Evolutionary conservation across 2,797 vertebrate genomes (phyloP).

Genomic region (Enteromius viviparus): DNA sequence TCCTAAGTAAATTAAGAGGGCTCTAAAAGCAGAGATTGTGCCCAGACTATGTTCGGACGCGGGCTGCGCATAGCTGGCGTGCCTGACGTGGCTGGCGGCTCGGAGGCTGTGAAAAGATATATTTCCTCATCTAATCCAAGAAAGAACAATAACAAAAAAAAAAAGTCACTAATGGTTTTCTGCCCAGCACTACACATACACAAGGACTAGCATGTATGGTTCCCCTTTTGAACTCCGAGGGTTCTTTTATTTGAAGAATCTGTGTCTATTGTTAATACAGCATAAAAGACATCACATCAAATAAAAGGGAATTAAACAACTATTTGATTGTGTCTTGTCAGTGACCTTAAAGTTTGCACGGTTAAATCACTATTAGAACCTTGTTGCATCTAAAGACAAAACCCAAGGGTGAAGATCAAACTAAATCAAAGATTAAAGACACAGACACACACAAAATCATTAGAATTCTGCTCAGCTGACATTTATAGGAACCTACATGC

Average conservation of each 20-base stretch:
- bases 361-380: constrained; percentile 1
- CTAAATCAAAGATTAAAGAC: constrained; percentile 31
- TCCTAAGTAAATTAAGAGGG: constrained; percentile 88
- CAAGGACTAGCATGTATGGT: not conserved
- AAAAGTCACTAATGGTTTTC: constrained; percentile 16
- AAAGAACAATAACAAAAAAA: constrained; percentile 33
- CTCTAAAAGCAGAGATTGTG: constrained; percentile 88
- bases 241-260: not conserved
- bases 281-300: not conserved
- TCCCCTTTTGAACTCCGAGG: not conserved
- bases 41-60: constrained; percentile 72
- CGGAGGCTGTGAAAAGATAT: constrained; percentile 61
- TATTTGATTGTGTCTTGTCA: not conserved
- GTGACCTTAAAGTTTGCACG: constrained; percentile 2
- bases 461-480: not conserved
- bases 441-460: constrained; percentile 8
- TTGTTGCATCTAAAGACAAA: constrained; percentile 26
- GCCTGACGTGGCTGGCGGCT: constrained; percentile 70
- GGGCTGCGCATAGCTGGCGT: constrained; percentile 76
- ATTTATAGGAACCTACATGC: not conserved
- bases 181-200: not conserved
- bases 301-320: not conserved
- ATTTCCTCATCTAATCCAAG: constrained; percentile 47
- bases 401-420: constrained; percentile 14
- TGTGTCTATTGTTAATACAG: not conserved